Percentiles rank a stretch among this genome's conserved stretches.
These are phyloP conservation scores for Myotis pilosus DNA, from an alignment of 2,797 vertebrate species.

Conservation along the genomic window DNA sequence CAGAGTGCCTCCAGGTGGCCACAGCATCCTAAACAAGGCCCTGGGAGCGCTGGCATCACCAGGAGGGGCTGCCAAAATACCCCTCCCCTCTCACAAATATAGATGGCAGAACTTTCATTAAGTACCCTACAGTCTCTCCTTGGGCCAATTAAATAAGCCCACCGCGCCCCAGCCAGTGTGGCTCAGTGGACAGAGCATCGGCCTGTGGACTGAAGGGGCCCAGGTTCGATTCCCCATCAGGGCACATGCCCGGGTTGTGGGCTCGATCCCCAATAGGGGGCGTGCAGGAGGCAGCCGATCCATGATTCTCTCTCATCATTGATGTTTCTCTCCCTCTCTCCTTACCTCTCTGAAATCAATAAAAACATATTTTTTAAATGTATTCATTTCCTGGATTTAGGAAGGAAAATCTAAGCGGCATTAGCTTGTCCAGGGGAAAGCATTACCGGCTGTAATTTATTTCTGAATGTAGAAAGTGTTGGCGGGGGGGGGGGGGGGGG, in stretches of 20 bases:
- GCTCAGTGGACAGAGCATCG: too few species aligned
- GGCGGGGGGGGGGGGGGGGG: conserved; percentile 36
- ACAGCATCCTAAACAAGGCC: conserved; percentile 71
- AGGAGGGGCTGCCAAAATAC: conserved; percentile 79
- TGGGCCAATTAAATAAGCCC: conserved; percentile 58
- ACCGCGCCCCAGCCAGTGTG: background rate
- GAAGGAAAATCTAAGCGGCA: conserved; percentile 77
- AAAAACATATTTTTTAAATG: background rate
- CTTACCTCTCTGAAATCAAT: too few species aligned
- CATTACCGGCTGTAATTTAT: conserved; percentile 83
- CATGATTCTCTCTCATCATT: too few species aligned
- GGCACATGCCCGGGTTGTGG: too few species aligned
- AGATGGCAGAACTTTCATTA: conserved; percentile 64
- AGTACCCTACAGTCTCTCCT: conserved; percentile 71
- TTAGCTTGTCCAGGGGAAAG: conserved; percentile 82
- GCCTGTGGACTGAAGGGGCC: too few species aligned
- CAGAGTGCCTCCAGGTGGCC: conserved; percentile 77
- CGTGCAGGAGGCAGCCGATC: too few species aligned
- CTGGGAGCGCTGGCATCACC: conserved; percentile 71
- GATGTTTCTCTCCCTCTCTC: too few species aligned
- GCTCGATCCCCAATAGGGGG: too few species aligned
- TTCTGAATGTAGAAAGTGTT: conserved; percentile 79
- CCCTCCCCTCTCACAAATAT: conserved; percentile 59
- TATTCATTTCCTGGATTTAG: conserved; percentile 70
- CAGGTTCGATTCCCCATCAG: too few species aligned